Conservation (phyloP, 2,888 invertebrate species). For the Cerastoderma edule region DNA sequence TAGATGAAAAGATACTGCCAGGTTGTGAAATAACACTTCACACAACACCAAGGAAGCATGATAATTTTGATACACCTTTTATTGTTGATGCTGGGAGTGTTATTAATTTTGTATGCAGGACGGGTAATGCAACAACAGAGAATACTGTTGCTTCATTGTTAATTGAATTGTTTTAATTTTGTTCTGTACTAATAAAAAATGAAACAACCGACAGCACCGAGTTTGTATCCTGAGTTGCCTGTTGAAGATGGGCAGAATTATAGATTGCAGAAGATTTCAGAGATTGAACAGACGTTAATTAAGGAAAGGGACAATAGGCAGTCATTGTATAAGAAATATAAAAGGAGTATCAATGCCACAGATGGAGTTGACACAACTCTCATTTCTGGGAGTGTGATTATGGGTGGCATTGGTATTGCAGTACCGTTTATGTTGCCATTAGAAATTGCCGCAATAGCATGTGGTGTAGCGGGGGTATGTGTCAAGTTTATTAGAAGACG, state of each 20-base stretch:
- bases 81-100: constrained; percentile 41
- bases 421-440: constrained; percentile 36
- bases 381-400: constrained; percentile 36
- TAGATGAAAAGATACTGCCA: constrained; percentile 32
- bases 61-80: constrained; percentile 36
- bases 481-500: constrained; percentile 28
- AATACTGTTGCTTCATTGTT: constrained; percentile 41
- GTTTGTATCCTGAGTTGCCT: constrained; percentile 43
- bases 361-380: constrained; percentile 47
- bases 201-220: constrained; percentile 47
- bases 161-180: constrained; percentile 33
- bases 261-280: constrained; percentile 52
- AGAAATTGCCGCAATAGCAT: constrained; percentile 42
- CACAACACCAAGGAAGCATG: constrained; percentile 41
- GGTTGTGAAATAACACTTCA: constrained; percentile 40
- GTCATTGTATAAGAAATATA: constrained; percentile 51
- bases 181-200: constrained; percentile 30
- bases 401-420: constrained; percentile 30
- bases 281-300: constrained; percentile 29
- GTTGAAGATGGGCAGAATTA: constrained; percentile 52
- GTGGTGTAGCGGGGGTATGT: constrained; percentile 31
- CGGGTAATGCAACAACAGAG: constrained; percentile 33
- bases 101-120: constrained; percentile 36
- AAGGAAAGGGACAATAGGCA: constrained; percentile 34
- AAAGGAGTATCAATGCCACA: constrained; percentile 44